These are phyloP conservation scores for Noctua pronuba DNA, from an alignment of 2,888 invertebrate species.

Conservation along the genomic window DNA sequence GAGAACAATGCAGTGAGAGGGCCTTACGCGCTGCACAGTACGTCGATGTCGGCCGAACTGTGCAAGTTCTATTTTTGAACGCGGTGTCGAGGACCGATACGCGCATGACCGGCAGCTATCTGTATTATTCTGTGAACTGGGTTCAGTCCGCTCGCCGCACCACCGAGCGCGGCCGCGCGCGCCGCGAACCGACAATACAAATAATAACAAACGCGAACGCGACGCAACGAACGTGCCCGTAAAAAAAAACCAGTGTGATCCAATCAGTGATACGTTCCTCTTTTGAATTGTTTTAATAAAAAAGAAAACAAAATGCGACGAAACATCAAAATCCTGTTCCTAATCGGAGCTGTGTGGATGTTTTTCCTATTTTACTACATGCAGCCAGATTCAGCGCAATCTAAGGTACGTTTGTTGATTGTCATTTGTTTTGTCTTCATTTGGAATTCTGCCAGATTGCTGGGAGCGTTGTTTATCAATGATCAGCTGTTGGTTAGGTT, in stretches of 20 bases:
- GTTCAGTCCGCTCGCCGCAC: conserved; percentile 84
- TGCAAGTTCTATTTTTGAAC: conserved; percentile 82
- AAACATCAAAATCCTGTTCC: conserved; percentile 86
- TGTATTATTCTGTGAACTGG: conserved; percentile 70
- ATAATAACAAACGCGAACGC: conserved; percentile 76
- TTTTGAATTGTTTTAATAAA: conserved; percentile 42
- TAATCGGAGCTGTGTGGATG: conserved; percentile 86
- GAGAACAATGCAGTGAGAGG: conserved; percentile 74
- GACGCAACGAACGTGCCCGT: conserved; percentile 61
- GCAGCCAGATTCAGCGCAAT: conserved; percentile 84
- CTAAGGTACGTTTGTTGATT: conserved; percentile 78
- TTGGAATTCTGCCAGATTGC: conserved; percentile 49
- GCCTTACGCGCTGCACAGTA: conserved; percentile 59
- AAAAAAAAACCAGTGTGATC: conserved; percentile 61
- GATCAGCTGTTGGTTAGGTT: conserved; percentile 81
- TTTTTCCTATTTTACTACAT: conserved; percentile 87
- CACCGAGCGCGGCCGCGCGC: conserved; percentile 88
- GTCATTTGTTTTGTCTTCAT: conserved; percentile 43
- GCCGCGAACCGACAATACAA: conserved; percentile 75
- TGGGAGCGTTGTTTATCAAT: conserved; percentile 71
- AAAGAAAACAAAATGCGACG: conserved; percentile 81
- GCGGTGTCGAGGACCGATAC: conserved; percentile 82
- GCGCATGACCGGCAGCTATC: conserved; percentile 85
- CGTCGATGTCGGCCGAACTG: conserved; percentile 68
- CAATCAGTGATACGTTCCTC: conserved; percentile 66